Evolutionary conservation across 2,797 vertebrate species (phyloP).

Genomic region (Acridotheres tristis): DNA sequence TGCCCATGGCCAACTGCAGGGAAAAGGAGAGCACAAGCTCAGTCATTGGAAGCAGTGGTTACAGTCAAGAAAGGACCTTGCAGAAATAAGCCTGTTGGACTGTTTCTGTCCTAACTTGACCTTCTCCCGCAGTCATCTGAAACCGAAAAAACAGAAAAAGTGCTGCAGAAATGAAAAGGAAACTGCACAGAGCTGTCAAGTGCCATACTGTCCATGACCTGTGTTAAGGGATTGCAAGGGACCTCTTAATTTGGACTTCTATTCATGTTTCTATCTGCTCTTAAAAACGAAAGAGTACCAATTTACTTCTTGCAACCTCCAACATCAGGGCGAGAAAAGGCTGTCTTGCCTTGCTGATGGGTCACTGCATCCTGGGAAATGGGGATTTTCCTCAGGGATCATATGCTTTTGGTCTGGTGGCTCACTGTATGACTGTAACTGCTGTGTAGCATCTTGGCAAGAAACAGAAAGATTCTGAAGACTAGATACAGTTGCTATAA

Average conservation of each 20-base stretch:
- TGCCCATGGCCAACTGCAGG: conserved; percentile 92
- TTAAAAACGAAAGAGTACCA: background rate
- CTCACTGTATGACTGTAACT: background rate
- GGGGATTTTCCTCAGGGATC: background rate
- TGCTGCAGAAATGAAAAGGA: background rate
- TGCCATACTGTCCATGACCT: background rate
- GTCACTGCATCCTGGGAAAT: background rate
- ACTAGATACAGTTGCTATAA: background rate
- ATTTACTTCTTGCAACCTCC: background rate
- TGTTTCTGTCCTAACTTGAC: background rate
- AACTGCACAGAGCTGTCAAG: background rate
- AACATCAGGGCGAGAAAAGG: background rate
- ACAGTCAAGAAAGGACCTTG: background rate
- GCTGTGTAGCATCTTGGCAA: background rate
- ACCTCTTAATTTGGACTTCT: background rate
- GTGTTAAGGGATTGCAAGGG: background rate
- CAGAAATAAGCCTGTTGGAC: background rate
- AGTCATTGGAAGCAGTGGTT: background rate
- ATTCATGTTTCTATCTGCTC: background rate
- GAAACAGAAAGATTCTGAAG: background rate
- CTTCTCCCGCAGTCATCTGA: background rate
- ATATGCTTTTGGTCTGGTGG: background rate
- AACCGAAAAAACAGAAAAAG: background rate
- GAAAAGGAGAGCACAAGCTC: background rate
- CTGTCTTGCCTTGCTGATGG: background rate